Conservation (phyloP, 1,140 invertebrate genomes). For the Hesperophylax magnus region DNA sequence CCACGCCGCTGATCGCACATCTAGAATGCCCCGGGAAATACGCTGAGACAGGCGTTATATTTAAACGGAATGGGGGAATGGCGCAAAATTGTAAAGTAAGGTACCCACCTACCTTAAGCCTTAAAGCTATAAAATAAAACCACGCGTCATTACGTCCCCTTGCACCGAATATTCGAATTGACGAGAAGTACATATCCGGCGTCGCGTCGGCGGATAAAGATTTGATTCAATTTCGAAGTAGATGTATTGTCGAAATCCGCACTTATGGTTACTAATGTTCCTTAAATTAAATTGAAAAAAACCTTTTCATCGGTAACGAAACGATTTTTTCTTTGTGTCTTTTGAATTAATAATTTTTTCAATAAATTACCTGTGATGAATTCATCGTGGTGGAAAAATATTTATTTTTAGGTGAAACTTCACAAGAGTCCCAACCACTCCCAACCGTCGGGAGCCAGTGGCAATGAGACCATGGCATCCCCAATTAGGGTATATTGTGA, state of each 20-base stretch:
- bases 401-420: too few species aligned
- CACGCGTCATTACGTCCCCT: constrained; percentile 56
- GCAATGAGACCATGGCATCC: too few species aligned
- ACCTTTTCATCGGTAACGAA: too few species aligned
- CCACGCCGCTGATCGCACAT: too few species aligned
- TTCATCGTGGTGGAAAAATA: too few species aligned
- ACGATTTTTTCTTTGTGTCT: too few species aligned
- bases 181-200: constrained; percentile 44
- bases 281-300: too few species aligned
- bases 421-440: too few species aligned
- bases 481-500: too few species aligned
- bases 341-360: too few species aligned
- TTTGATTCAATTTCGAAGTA: constrained; percentile 53
- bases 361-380: too few species aligned
- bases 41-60: constrained; percentile 44
- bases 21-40: constrained; percentile 38
- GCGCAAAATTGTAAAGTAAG: constrained; percentile 41
- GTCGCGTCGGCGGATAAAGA: constrained; percentile 12
- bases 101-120: constrained; percentile 43
- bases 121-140: constrained; percentile 58
- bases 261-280: not conserved
- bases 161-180: constrained; percentile 47
- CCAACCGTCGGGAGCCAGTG: too few species aligned
- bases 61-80: constrained; percentile 43
- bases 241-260: constrained; percentile 27